These are phyloP conservation scores for Podarcis cretensis DNA, from an alignment of 2,113 vertebrate genomes.

Conservation along the genomic window DNA sequence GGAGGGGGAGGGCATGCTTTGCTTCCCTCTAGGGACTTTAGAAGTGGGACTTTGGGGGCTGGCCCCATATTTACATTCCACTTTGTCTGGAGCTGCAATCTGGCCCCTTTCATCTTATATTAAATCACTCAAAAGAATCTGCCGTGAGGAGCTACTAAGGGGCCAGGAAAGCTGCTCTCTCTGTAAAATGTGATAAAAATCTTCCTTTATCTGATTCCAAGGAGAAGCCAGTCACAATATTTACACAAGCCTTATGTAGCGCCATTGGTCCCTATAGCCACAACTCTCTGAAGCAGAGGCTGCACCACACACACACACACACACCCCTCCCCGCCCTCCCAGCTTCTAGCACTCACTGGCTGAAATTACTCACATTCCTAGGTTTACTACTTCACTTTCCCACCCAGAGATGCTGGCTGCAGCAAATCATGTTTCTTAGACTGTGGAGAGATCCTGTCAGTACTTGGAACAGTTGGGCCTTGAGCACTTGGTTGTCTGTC, in stretches of 20 bases:
- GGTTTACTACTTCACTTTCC: constrained; percentile 27
- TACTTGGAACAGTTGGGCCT: fast-evolving
- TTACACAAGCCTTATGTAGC: constrained; percentile 14
- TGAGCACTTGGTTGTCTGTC: background rate
- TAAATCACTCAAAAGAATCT: constrained; percentile 57
- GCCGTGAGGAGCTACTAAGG: constrained; percentile 40
- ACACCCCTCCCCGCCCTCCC: background rate
- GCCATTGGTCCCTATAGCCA: constrained; percentile 13
- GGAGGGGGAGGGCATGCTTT: background rate
- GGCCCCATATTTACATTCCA: background rate
- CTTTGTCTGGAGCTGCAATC: constrained; percentile 37
- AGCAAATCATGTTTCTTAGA: background rate
- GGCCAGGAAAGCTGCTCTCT: constrained; percentile 45
- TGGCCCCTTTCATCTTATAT: constrained; percentile 55
- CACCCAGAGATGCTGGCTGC: constrained; percentile 5
- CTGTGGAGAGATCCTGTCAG: background rate
- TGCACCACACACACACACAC: background rate
- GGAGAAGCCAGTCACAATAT: constrained; percentile 52
- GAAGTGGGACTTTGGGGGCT: background rate
- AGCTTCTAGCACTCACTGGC: constrained; percentile 9
- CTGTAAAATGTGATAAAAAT: constrained; percentile 66
- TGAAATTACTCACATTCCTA: constrained; percentile 27
- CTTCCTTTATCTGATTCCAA: constrained; percentile 49
- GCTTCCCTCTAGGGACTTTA: background rate
- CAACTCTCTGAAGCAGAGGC: background rate